Evolutionary conservation across 2,888 invertebrate genomes (phyloP), one percentile per base, ranked within the genome.

Genomic region (Yponomeuta malinellus): DNA sequence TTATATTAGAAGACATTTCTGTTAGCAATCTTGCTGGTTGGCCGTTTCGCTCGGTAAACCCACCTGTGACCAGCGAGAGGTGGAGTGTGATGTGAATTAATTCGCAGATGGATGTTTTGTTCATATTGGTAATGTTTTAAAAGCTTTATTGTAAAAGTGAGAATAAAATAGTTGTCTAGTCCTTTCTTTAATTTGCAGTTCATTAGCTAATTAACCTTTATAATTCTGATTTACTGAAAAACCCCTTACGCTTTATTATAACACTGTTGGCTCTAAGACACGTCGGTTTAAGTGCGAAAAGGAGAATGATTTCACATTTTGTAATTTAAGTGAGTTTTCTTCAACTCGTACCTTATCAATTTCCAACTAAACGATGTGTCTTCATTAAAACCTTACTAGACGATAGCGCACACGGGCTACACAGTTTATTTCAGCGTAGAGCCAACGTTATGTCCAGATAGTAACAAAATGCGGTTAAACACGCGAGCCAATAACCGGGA

Each of bases 1-100:
- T 77, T 74, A 76, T 75, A 75, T 74, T 71, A 70, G 73, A 73
- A 71, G 73, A 74, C 73, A 71, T 74, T 75, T 73, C 69, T 71
- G 71, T 71, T 73, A 12, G 75, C 72, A 75, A 76, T 77, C 73
- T 71, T 72, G 72, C 48, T 66, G 70, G 72, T 71, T 70, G 70
- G 74, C 70, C 68, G 48, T 72, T 72, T 71, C 71, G 69, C 31
- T 64, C 33, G 65, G 65, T 10, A 69, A 71, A 71, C 71, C 72
- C 74, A 76, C 74, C 76, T 76, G 76, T 64, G 76, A 65, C 52
- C 52, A 59, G 1, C 12, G 15, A 15, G 52, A 10, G 73, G 43
- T 9, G 68, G 71, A 72, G 73, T 72, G 73, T 72, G 72, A 72
- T 71, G 72, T 69, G 71, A 70, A 69, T 64, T 29, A 31, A 8